phyloP scores from a whole-genome alignment of 2,113 vertebrate genomes.

The Otocyon megalotis region DNA sequence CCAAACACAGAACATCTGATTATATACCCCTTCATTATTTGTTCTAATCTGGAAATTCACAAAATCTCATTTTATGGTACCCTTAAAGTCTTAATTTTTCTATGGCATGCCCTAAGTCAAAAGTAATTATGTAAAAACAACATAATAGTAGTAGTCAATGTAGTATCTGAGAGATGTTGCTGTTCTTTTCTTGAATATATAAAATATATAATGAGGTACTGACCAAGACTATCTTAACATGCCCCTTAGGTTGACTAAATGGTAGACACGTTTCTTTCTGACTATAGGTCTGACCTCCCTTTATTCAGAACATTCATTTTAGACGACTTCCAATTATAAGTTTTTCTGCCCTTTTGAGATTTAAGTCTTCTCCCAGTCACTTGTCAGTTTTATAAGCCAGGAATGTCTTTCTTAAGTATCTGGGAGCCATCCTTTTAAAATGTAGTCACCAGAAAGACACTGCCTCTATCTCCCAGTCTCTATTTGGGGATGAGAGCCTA shows the following conservation, averaged over 20 bases:
- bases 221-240: background rate
- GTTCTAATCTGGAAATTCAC: background rate
- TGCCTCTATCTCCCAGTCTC: background rate
- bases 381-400: background rate
- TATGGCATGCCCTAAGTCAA: background rate
- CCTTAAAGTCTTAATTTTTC: background rate
- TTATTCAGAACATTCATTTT: background rate
- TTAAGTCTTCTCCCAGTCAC: background rate
- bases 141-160: background rate
- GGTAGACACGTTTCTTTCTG: background rate
- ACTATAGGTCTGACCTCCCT: background rate
- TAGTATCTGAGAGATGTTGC: background rate
- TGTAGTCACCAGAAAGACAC: background rate
- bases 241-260: background rate
- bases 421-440: background rate
- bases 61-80: background rate
- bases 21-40: background rate
- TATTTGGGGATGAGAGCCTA: background rate
- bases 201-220: background rate
- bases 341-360: background rate
- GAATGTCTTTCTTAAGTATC: background rate
- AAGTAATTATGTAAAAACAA: background rate
- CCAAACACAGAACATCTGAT: background rate
- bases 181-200: background rate
- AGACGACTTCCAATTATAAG: background rate